Conservation (phyloP, 2,113 vertebrate genomes). For the Ceuthmochares aereus region DNA sequence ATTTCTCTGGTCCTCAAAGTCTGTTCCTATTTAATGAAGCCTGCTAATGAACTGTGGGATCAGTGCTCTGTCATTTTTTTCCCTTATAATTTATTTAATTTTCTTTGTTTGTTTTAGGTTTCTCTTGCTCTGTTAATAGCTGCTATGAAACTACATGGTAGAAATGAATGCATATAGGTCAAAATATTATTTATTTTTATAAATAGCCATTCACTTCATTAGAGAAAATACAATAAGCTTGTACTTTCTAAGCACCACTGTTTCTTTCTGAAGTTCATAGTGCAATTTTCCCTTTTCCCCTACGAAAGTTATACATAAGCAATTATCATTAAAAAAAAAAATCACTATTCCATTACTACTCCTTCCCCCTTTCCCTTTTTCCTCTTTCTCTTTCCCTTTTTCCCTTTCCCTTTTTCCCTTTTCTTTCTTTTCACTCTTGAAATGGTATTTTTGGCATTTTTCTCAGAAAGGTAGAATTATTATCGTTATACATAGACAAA, state of each 20-base stretch:
- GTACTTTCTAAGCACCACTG: slow-evolving; percentile 66
- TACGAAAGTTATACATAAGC: slow-evolving; percentile 49
- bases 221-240: slow-evolving; percentile 55
- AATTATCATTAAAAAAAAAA: slow-evolving; percentile 27
- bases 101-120: neutral
- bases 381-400: neutral
- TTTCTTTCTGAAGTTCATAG: slow-evolving; percentile 70
- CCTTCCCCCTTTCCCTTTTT: neutral
- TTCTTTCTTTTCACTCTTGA: neutral
- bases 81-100: neutral
- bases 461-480: neutral
- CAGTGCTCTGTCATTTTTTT: slow-evolving; percentile 21
- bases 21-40: slow-evolving; percentile 17
- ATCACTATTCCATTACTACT: slow-evolving; percentile 30
- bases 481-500: neutral
- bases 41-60: slow-evolving; percentile 15
- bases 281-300: slow-evolving; percentile 76
- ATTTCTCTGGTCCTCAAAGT: slow-evolving; percentile 30
- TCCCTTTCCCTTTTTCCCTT: neutral
- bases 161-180: slow-evolving; percentile 33
- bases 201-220: slow-evolving; percentile 66
- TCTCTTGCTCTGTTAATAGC: slow-evolving; percentile 33
- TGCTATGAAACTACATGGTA: slow-evolving; percentile 17
- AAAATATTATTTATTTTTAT: slow-evolving; percentile 61
- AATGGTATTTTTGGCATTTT: slow-evolving; percentile 71